Conservation (phyloP, 2,797 vertebrate genomes). For the Mallotus villosus region DNA sequence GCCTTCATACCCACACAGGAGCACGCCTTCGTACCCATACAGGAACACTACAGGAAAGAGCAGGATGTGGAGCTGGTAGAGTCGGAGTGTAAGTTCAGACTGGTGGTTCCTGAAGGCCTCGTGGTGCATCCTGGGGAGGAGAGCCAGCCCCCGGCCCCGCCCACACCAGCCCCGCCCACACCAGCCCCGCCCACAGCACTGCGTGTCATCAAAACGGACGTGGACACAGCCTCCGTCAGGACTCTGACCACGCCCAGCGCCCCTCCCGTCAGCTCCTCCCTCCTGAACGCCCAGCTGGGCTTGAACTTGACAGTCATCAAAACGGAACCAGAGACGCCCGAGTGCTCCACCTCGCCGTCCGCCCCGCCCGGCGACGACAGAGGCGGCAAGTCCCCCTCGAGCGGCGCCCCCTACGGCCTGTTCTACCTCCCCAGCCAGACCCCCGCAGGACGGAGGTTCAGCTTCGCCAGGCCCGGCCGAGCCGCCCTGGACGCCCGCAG, state of each 20-base stretch:
- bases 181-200: background rate
- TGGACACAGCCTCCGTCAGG: background rate
- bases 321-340: slow-evolving; percentile 46
- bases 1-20: slow-evolving; percentile 6
- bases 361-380: slow-evolving; percentile 32
- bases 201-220: slow-evolving; percentile 19
- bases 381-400: slow-evolving; percentile 26
- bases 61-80: slow-evolving; percentile 25
- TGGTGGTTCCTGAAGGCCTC: too few species aligned
- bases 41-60: slow-evolving; percentile 23
- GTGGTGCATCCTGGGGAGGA: slow-evolving; percentile 14
- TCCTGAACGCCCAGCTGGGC: slow-evolving; percentile 12
- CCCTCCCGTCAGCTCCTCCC: slow-evolving; percentile 8
- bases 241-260: slow-evolving; percentile 3
- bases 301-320: slow-evolving; percentile 51
- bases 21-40: background rate
- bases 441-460: slow-evolving; percentile 34
- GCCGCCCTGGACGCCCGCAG: slow-evolving; percentile 34
- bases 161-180: background rate
- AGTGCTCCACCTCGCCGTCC: slow-evolving; percentile 15
- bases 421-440: slow-evolving; percentile 42
- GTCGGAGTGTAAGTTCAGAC: too few species aligned
- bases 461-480: slow-evolving; percentile 40
- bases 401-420: slow-evolving; percentile 31
- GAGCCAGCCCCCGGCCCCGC: background rate